These are phyloP conservation scores for Siniperca knerii DNA, from an alignment of 2,113 vertebrate genomes.

Conservation along the genomic window DNA sequence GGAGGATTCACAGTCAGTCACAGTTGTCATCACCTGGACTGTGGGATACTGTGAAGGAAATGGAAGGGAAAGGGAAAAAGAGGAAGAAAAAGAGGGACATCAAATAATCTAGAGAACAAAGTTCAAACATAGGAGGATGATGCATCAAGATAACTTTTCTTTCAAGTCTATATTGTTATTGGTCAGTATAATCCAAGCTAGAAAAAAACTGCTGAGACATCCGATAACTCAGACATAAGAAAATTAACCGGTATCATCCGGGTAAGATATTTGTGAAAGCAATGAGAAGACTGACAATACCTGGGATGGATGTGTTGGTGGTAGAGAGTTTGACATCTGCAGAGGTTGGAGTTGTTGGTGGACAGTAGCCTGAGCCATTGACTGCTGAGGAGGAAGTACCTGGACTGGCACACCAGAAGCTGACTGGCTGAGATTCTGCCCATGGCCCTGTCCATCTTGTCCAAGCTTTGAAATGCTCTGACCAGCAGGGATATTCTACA, in stretches of 20 bases:
- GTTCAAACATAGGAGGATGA: constrained; percentile 23
- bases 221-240: neutral
- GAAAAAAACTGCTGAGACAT: neutral
- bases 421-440: constrained; percentile 81
- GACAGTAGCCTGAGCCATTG: constrained; percentile 47
- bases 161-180: neutral
- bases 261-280: neutral
- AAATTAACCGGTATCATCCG: neutral
- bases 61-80: constrained; percentile 54
- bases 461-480: constrained; percentile 83
- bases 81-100: constrained; percentile 55
- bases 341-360: constrained; percentile 82
- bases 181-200: neutral
- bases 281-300: constrained; percentile 73
- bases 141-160: constrained; percentile 1
- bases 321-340: constrained; percentile 82
- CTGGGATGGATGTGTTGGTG: constrained; percentile 83
- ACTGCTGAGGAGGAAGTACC: constrained; percentile 58
- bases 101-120: constrained; percentile 46
- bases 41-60: constrained; percentile 78
- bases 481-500: constrained; percentile 77
- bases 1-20: constrained; percentile 75
- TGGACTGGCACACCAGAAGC: constrained; percentile 65
- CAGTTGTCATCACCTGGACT: constrained; percentile 77
- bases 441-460: constrained; percentile 70